Conservation (phyloP, 2,113 vertebrate genomes). For the Danionella cerebrum region DNA sequence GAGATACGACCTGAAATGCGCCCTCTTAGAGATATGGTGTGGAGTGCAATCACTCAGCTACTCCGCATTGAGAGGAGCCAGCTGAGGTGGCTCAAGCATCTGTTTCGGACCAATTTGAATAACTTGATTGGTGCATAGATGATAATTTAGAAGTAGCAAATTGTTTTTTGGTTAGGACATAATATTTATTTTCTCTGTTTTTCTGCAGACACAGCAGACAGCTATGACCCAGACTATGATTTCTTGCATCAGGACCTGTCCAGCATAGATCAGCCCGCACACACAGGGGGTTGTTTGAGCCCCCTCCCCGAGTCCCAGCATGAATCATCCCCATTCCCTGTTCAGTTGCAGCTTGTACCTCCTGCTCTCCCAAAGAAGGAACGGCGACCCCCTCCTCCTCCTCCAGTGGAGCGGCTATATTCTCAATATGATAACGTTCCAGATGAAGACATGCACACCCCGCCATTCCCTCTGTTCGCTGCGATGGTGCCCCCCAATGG, state of each 20-base stretch:
- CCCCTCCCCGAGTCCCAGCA: slow-evolving; percentile 71
- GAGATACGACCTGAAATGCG: too few relatives aligned
- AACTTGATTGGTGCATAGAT: too few relatives aligned
- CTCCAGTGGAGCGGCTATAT: slow-evolving; percentile 60
- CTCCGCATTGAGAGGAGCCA: too few relatives aligned
- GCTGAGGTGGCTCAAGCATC: too few relatives aligned
- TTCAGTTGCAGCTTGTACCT: slow-evolving; percentile 60
- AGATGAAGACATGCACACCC: slow-evolving; percentile 64
- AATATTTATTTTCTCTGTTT: neutral
- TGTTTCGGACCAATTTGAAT: too few relatives aligned
- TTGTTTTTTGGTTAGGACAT: neutral
- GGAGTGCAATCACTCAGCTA: too few relatives aligned
- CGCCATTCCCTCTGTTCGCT: slow-evolving; percentile 59
- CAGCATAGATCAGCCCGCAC: slow-evolving; percentile 61
- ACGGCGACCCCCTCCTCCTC: slow-evolving; percentile 58
- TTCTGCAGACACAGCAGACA: slow-evolving; percentile 67
- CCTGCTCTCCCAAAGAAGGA: slow-evolving; percentile 85
- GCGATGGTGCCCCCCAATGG: slow-evolving; percentile 60
- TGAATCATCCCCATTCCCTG: slow-evolving; percentile 62
- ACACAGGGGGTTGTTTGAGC: slow-evolving; percentile 60
- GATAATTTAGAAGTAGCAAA: too few relatives aligned
- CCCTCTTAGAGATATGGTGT: too few relatives aligned
- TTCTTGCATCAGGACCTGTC: slow-evolving; percentile 88
- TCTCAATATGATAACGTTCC: slow-evolving; percentile 76
- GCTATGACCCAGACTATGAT: slow-evolving; percentile 83